Evolutionary conservation across 2,888 invertebrate species (phyloP), one percentile per base, ranked within the genome.

Genomic region (Patella caerulea): DNA sequence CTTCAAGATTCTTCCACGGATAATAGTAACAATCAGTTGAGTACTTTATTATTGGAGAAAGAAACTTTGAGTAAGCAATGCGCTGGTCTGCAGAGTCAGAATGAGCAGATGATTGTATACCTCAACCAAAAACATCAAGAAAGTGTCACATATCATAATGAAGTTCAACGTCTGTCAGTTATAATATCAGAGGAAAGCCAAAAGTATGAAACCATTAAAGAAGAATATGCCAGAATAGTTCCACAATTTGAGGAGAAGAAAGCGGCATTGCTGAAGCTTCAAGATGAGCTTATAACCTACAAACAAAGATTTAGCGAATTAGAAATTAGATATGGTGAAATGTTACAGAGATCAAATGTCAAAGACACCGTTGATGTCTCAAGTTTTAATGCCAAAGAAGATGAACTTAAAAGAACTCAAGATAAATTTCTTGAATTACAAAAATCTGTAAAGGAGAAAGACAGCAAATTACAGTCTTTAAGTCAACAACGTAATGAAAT

Each of bases 51-150:
- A 9, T 76, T 72, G 19, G 83, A 83, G 55, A 85, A 87, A 19
- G 90, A 91, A 75, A 92, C 90, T 59, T 91, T 92, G 11, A 94
- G 95, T 85, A 94, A 95, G 88, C 81, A 82, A 75, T 94, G 96
- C 86, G 92, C 96, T n/a, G 94, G 95, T 19, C 94, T 90, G 53
- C 90, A 90, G 76, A 79, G 83, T 4, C 92, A 92, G 81, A 82
- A 92, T 55, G 92, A 92, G 71, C 91, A 92, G 81, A 90, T 93
- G 82, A 88, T 92, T 29, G 82, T 84, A 4, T 90, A 90, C 29
- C 86, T 97, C 0, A 95, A 95, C 86, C 93, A 94, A 78, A 97
- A 97, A 91, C 97, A 97, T 87, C 94, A 95, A 79, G 97, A 97
- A 92, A 96, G 95, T 88, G 92, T 96, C 53, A 94, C 95, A 81